Evolutionary conservation across 1,140 invertebrate species (phyloP), one percentile per base, ranked within the genome.

Genomic region (Rhagoletis pomonella): DNA sequence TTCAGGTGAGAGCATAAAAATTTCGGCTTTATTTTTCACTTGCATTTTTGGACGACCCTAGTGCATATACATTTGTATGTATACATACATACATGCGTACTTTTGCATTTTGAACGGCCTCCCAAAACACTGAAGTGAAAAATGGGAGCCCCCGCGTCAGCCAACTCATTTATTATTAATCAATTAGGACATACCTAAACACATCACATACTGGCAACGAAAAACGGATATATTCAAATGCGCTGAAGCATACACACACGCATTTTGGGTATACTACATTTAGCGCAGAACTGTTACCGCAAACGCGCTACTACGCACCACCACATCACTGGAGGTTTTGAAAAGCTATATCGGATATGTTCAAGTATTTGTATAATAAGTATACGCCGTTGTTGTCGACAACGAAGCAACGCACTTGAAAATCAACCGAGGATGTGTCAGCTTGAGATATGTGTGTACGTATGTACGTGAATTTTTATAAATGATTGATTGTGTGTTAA

Each of bases 121-220:
- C 65, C 39, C 64, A 7, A 29, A 4, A 65, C 10, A 19, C 10
- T 65, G 64, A n/a, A n/a, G 19, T 65, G 9, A 19, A 65, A 39
- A 65, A 39, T 42, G 39, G 10, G 39, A 14, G 14, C 64, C 4
- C 10, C 19, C 65, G 2, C 67, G 14, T 73, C 67, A 73, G 39
- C 67, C 67, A 73, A 9, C 67, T 73, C 67, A n/a, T 73, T 47
- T 47, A 73, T 73, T 73, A 73, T 73, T 73, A 73, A 73, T 73
- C 67, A 73, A 73, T 73, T 73, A 47, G 14, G 42, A 73, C 14
- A 73, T 73, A 47, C 5, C 44, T 73, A 73, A 73, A 47, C 67
- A 73, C 39, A 62, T 17, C 10, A 62, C 60, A 12, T 7, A 73
- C 42, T 29, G 29, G 29, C 42, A 73, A 44, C 1, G 42, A 42